Conservation (phyloP, 2,797 vertebrate species). For the Carcharodon carcharias region DNA sequence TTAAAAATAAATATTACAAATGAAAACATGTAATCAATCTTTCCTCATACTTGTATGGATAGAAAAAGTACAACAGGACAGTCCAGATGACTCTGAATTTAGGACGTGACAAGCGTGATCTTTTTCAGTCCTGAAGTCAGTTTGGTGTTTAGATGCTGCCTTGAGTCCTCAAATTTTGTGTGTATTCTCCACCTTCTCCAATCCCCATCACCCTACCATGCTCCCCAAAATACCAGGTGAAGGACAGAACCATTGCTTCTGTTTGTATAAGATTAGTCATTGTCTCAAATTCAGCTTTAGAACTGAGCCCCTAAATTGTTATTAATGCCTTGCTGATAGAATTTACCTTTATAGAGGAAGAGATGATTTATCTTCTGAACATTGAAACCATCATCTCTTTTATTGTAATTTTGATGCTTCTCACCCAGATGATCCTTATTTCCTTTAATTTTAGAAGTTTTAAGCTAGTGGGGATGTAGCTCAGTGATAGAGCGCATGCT, state of each 20-base stretch:
- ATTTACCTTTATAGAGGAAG: background rate
- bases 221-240: background rate
- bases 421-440: background rate
- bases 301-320: background rate
- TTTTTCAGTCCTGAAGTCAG: background rate
- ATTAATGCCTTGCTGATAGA: background rate
- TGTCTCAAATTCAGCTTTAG: background rate
- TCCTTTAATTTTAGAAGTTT: too few relatives aligned
- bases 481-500: too few relatives aligned
- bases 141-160: background rate
- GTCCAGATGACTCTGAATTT: background rate
- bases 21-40: background rate
- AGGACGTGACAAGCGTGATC: background rate
- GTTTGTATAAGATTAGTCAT: background rate
- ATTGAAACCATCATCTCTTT: background rate
- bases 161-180: background rate
- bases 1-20: background rate
- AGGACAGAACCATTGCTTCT: background rate
- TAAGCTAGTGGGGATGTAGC: too few relatives aligned
- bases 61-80: background rate
- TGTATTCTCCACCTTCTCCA: background rate
- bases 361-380: background rate
- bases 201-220: too few relatives aligned
- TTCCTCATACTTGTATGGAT: background rate
- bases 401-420: background rate